phyloP scores from a whole-genome alignment of 2,888 invertebrate species.

The Diloba caeruleocephala region DNA sequence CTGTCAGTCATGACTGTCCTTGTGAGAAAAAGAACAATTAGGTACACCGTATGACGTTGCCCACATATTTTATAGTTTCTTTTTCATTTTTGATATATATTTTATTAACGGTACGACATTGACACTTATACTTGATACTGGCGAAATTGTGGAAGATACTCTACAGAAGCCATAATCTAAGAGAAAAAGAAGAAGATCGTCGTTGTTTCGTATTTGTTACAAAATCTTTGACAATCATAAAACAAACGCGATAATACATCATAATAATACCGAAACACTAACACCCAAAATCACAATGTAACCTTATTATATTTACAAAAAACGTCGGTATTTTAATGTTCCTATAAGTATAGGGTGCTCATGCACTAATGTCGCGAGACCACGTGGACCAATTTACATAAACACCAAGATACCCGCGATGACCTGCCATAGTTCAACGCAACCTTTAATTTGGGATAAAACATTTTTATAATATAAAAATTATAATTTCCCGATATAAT shows the following conservation, averaged over 20 bases:
- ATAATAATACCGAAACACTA: constrained; percentile 21
- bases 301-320: constrained; percentile 34
- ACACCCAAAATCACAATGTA: constrained; percentile 25
- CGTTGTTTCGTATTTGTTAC: constrained; percentile 3
- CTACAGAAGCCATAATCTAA: too few species aligned
- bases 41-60: too few species aligned
- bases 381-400: constrained; percentile 44
- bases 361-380: constrained; percentile 45
- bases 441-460: constrained; percentile 47
- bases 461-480: constrained; percentile 46
- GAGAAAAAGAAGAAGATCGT: too few species aligned
- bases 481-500: constrained; percentile 44
- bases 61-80: too few species aligned
- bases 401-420: constrained; percentile 24
- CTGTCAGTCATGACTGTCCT: too few species aligned
- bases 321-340: constrained; percentile 47
- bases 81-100: too few species aligned
- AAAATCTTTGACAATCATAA: constrained; percentile 6
- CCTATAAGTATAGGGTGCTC: constrained; percentile 52
- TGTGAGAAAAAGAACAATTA: too few species aligned
- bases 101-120: too few species aligned
- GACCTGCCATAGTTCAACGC: constrained; percentile 47
- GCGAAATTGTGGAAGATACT: too few species aligned
- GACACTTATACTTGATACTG: too few species aligned
- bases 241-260: constrained; percentile 28